Evolutionary conservation across 2,888 invertebrate genomes (phyloP).

Genomic region (Tanytarsus gracilentus): DNA sequence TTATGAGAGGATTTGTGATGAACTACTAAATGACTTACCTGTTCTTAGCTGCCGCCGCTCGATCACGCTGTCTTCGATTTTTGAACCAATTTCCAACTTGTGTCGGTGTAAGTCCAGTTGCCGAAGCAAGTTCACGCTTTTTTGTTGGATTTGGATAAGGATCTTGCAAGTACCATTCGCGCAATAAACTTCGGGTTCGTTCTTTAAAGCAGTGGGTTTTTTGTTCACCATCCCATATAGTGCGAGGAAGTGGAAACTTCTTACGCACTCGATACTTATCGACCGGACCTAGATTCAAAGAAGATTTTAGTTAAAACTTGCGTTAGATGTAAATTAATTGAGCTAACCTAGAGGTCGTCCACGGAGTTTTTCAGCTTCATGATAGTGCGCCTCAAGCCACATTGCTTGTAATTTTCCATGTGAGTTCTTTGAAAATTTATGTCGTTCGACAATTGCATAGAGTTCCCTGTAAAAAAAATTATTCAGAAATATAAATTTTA

Average conservation of each 20-base stretch:
- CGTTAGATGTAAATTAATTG: not conserved
- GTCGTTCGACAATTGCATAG: constrained; percentile 79
- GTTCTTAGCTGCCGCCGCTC: constrained; percentile 93
- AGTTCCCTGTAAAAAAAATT: constrained; percentile 51
- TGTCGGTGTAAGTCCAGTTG: constrained; percentile 84
- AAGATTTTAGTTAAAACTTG: not conserved
- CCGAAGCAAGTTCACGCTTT: constrained; percentile 81
- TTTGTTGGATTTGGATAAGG: constrained; percentile 94
- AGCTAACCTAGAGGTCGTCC: constrained; percentile 66
- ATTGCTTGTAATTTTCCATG: constrained; percentile 82
- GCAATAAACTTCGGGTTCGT: constrained; percentile 81
- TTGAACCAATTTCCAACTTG: constrained; percentile 94
- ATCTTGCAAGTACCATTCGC: constrained; percentile 98
- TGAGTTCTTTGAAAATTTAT: constrained; percentile 81
- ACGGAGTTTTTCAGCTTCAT: constrained; percentile 82
- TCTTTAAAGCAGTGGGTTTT: constrained; percentile 96
- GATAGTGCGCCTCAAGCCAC: constrained; percentile 92
- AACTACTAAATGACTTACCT: constrained; percentile 53
- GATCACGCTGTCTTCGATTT: constrained; percentile 75
- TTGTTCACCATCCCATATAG: constrained; percentile 94
- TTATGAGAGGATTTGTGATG: not conserved
- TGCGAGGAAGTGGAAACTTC: constrained; percentile 85
- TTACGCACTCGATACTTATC: constrained; percentile 89
- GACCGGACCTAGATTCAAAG: constrained; percentile 54
- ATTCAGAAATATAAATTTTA: no score